Evolutionary conservation across 2,113 vertebrate genomes (phyloP), one percentile per base, ranked within the genome.

Genomic region (Heterotilapia buettikoferi): DNA sequence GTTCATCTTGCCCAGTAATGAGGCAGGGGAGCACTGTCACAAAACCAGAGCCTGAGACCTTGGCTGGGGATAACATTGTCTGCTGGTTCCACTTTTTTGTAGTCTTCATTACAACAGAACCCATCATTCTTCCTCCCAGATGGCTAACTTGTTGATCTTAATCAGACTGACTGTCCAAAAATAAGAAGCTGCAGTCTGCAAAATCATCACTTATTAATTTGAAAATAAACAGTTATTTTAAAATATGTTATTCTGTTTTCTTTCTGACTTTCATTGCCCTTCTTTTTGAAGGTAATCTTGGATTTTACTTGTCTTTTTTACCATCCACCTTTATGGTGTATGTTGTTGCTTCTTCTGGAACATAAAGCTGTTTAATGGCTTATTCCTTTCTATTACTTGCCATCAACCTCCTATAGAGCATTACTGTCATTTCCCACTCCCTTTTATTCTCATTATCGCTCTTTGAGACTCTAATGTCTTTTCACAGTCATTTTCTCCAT

Each of bases 1-100:
- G 12, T 89, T 88, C 29, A 47, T 93, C 84, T 90, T 82, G 24
- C 12, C 53, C 36, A 19, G 6, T 89, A 83, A 89, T 79, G 85
- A 93, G 86, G 89, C 43, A n/a, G 53, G 79, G 53, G 61, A 80
- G 47, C 2, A 9, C 56, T 56, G 26, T 84, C 88, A 88, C 9
- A 43, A 83, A 50, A 11, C 82, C 50, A 29, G 68, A 88, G 31
- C 19, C 53, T 43, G 36, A 86, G 88, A 82, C 90, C 78, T 82
- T 76, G 78, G 56, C 40, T 83, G 56, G 24, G 10, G 61, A 50
- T 11, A 21, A 18, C 10, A 57, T 80, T 80, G 24, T 54, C 84
- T 84, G 33, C 7, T 5, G 18, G 40, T 81, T 24, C 31, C 9
- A 68, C 18, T n/a, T n/a, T 36, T 56, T 43, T 82, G 56, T 38